phyloP scores from a whole-genome alignment of 2,797 vertebrate species.

The Rhyacichthys aspro region DNA sequence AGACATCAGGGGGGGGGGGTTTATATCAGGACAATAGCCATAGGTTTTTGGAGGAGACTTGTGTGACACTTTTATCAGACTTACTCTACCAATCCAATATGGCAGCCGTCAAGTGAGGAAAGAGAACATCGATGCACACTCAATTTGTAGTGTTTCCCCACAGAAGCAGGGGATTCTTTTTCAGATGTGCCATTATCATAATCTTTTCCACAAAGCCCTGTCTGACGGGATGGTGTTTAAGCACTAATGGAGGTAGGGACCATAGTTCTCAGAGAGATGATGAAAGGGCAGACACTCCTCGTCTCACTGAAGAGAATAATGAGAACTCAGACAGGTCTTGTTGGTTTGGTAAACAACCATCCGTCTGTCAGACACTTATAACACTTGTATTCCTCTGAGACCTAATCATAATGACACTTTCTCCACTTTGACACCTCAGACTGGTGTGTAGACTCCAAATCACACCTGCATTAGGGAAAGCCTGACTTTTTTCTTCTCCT shows the following conservation, averaged over 20 bases:
- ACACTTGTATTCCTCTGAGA: constrained; percentile 8
- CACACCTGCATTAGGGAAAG: constrained; percentile 36
- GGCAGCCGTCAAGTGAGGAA: too few species aligned
- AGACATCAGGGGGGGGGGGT: too few species aligned
- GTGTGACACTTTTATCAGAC: too few species aligned
- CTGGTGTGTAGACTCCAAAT: constrained; percentile 20
- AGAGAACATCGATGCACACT: too few species aligned
- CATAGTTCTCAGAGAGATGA: not conserved
- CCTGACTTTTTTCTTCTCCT: constrained; percentile 23
- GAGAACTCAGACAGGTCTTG: not conserved
- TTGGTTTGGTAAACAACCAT: constrained; percentile 31
- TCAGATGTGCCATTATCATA: too few species aligned
- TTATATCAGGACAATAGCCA: too few species aligned
- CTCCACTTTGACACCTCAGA: not conserved
- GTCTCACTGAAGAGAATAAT: not conserved
- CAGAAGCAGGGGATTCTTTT: too few species aligned
- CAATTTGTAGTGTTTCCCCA: too few species aligned
- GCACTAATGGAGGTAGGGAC: not conserved
- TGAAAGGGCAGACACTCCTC: not conserved
- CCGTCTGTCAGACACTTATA: constrained; percentile 22
- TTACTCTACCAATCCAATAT: too few species aligned
- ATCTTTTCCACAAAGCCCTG: too few species aligned
- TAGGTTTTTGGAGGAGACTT: too few species aligned
- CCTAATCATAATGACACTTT: constrained; percentile 22
- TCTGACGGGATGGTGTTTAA: not conserved